Percentiles rank a stretch among this genome's conserved stretches.
These are phyloP conservation scores for Watsonalla binaria DNA, from an alignment of 2,888 invertebrate genomes.

Conservation along the genomic window DNA sequence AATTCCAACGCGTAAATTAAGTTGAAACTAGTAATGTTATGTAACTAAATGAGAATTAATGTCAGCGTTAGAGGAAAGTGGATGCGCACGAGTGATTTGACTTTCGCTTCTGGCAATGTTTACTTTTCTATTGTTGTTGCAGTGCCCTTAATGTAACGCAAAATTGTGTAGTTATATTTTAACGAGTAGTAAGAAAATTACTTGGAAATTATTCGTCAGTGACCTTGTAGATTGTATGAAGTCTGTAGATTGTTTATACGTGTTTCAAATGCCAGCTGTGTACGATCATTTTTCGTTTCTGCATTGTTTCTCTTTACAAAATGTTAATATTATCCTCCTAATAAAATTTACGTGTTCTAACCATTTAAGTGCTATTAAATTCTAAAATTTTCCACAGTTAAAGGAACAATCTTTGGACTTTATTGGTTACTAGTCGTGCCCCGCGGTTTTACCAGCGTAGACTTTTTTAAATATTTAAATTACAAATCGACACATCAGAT, in stretches of 20 bases:
- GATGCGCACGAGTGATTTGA: slow-evolving; percentile 65
- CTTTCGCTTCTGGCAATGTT: slow-evolving; percentile 51
- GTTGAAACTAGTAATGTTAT: slow-evolving; percentile 13
- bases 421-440: too few relatives aligned
- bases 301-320: too few relatives aligned
- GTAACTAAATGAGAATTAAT: slow-evolving; percentile 17
- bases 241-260: slow-evolving; percentile 4
- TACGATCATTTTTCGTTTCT: not conserved
- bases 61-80: slow-evolving; percentile 33
- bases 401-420: too few relatives aligned
- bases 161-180: slow-evolving; percentile 5
- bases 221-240: slow-evolving; percentile 23
- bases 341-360: too few relatives aligned
- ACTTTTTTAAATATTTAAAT: too few relatives aligned
- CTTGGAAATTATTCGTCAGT: not conserved
- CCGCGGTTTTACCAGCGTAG: too few relatives aligned
- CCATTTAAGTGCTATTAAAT: too few relatives aligned
- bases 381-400: too few relatives aligned
- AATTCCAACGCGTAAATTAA: slow-evolving; percentile 11
- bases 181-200: not conserved
- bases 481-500: too few relatives aligned
- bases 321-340: too few relatives aligned
- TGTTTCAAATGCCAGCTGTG: not conserved
- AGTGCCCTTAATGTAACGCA: slow-evolving; percentile 25
- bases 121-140: slow-evolving; percentile 16